Percentiles rank a stretch among this genome's conserved stretches.
Conservation (phyloP, 2,797 vertebrate species). For the Podarcis lilfordi region DNA sequence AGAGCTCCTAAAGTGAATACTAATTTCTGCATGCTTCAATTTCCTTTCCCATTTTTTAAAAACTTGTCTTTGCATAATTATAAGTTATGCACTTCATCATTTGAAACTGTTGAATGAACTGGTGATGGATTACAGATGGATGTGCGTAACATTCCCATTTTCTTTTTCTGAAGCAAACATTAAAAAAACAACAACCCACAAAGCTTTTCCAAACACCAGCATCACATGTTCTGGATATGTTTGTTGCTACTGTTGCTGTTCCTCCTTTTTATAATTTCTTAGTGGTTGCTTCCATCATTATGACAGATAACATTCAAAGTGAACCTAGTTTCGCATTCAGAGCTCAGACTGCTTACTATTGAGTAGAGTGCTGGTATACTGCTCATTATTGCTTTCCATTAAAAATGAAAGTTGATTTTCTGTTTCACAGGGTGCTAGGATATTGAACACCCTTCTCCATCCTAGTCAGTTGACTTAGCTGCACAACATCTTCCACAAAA, state of each 20-base stretch:
- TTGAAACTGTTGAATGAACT: neutral
- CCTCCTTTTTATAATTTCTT: too few species aligned
- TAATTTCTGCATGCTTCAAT: neutral
- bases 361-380: neutral
- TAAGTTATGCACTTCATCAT: neutral
- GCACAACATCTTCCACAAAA: neutral
- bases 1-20: neutral
- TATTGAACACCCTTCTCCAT: neutral
- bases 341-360: neutral
- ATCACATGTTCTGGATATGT: neutral
- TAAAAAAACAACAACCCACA: too few species aligned
- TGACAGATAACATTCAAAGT: neutral
- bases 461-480: too few species aligned
- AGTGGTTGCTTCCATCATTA: neutral
- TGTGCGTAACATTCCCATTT: neutral
- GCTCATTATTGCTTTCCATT: neutral
- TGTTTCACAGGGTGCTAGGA: neutral
- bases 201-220: neutral
- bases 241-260: neutral
- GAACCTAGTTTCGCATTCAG: neutral
- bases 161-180: too few species aligned
- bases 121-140: neutral
- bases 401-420: neutral
- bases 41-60: neutral
- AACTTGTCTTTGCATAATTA: neutral